These are phyloP conservation scores for Dasypogon diadema DNA, from an alignment of 2,888 invertebrate species.

Conservation along the genomic window DNA sequence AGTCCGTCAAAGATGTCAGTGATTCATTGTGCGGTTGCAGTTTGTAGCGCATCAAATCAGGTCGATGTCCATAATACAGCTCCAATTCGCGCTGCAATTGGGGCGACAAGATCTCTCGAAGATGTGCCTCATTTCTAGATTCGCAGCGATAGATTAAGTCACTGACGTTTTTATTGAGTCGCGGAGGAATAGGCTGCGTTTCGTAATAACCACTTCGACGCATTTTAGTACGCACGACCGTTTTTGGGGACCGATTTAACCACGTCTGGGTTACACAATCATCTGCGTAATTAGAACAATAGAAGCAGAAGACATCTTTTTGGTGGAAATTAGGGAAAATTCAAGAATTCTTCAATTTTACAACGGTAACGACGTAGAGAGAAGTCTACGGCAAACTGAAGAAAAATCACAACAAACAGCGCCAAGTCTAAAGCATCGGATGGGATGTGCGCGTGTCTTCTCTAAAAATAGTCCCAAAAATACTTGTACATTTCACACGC, in stretches of 20 bases:
- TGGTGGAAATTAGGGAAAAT: background rate
- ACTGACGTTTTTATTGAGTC: conserved; percentile 19
- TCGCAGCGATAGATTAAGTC: conserved; percentile 52
- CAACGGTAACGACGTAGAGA: conserved; percentile 8
- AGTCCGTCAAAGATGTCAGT: conserved; percentile 59
- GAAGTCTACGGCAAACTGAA: conserved; percentile 33
- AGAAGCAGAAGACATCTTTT: background rate
- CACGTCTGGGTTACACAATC: background rate
- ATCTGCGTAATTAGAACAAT: conserved; percentile 3
- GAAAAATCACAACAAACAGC: conserved; percentile 17
- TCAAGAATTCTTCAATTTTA: background rate
- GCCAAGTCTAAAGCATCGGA: background rate
- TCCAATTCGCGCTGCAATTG: conserved; percentile 52
- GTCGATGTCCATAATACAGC: conserved; percentile 26
- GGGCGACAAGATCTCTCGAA: conserved; percentile 51
- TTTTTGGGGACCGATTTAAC: background rate
- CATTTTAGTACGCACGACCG: conserved; percentile 24
- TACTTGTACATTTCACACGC: conserved; percentile 4
- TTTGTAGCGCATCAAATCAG: conserved; percentile 17
- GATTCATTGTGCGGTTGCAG: conserved; percentile 58
- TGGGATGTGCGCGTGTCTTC: conserved; percentile 18
- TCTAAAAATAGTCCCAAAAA: conserved; percentile 33
- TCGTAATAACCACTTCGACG: conserved; percentile 31
- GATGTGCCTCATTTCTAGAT: conserved; percentile 23
- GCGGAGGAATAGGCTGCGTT: background rate